Conservation (phyloP, 2,888 invertebrate species). For the Habrosyne pyritoides region DNA sequence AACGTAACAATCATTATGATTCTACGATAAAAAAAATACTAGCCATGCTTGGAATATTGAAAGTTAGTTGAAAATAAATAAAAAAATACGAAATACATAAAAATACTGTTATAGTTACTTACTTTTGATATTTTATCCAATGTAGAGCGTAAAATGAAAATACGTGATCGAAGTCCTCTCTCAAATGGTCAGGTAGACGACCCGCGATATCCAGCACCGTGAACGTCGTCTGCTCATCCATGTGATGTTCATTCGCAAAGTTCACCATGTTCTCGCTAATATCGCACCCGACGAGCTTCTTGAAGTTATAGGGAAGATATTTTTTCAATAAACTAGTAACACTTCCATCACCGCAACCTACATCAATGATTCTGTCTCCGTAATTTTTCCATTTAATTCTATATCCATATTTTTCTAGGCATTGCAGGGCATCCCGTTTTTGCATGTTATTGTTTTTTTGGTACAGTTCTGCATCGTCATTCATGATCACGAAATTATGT, state of each 20-base stretch:
- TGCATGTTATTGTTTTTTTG: conserved; percentile 87
- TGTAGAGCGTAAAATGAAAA: conserved; percentile 92
- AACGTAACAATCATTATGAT: too few relatives aligned
- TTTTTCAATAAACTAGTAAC: conserved; percentile 85
- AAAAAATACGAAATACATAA: too few relatives aligned
- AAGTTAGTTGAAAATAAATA: neutral
- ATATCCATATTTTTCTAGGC: conserved; percentile 85
- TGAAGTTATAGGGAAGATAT: conserved; percentile 81
- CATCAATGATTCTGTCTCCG: conserved; percentile 83
- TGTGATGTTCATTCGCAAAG: conserved; percentile 83
- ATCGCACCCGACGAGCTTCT: conserved; percentile 85
- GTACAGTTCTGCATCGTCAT: conserved; percentile 87
- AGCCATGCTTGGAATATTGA: too few relatives aligned
- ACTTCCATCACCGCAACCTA: conserved; percentile 90
- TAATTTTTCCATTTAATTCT: conserved; percentile 82
- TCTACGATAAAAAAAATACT: too few relatives aligned
- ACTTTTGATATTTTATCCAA: conserved; percentile 90
- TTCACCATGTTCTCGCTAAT: conserved; percentile 88
- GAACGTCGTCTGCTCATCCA: conserved; percentile 72
- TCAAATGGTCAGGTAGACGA: conserved; percentile 71
- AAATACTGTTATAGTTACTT: too few relatives aligned
- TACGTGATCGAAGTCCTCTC: conserved; percentile 85
- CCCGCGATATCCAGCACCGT: conserved; percentile 83
- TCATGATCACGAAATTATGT: conserved; percentile 48
- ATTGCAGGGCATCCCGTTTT: conserved; percentile 80